These are phyloP conservation scores for Sinocyclocheilus rhinocerous DNA, from an alignment of 2,113 vertebrate genomes.

Conservation along the genomic window DNA sequence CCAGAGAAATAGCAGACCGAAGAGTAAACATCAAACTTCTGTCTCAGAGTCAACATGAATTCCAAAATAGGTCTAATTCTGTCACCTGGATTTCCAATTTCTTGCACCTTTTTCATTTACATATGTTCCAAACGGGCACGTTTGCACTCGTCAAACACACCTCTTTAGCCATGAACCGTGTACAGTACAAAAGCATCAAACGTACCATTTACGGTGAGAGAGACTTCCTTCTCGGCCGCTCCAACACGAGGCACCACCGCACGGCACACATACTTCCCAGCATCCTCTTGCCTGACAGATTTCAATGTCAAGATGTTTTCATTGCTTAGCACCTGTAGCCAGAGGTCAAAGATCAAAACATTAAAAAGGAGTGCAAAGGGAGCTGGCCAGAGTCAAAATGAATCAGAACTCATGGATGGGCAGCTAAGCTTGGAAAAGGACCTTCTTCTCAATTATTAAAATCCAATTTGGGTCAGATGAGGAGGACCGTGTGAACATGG, in stretches of 20 bases:
- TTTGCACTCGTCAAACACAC: not conserved
- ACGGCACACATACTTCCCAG: constrained; percentile 94
- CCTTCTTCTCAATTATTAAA: constrained; percentile 79
- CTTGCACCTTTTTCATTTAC: not conserved
- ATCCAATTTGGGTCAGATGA: constrained; percentile 75
- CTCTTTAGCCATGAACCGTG: not conserved
- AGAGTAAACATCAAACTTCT: constrained; percentile 35
- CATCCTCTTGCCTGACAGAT: constrained; percentile 93
- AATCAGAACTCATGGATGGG: constrained; percentile 46
- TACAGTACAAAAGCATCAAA: not conserved
- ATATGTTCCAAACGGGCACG: too few species aligned
- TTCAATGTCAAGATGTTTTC: constrained; percentile 93
- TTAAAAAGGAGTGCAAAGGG: constrained; percentile 22
- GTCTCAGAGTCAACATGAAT: constrained; percentile 1
- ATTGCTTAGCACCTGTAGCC: constrained; percentile 91
- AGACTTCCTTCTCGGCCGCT: constrained; percentile 91
- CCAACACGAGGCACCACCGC: constrained; percentile 95
- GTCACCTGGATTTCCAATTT: not conserved
- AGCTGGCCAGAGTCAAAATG: not conserved
- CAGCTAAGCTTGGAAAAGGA: constrained; percentile 69
- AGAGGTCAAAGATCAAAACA: constrained; percentile 57
- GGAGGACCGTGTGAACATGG: constrained; percentile 56
- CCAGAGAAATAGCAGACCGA: constrained; percentile 7
- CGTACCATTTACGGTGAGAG: constrained; percentile 94
- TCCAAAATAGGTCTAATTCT: constrained; percentile 21